Evolutionary conservation across 2,888 invertebrate species (phyloP), one percentile per base, ranked within the genome.

Genomic region (Drosophila flavopinicola): DNA sequence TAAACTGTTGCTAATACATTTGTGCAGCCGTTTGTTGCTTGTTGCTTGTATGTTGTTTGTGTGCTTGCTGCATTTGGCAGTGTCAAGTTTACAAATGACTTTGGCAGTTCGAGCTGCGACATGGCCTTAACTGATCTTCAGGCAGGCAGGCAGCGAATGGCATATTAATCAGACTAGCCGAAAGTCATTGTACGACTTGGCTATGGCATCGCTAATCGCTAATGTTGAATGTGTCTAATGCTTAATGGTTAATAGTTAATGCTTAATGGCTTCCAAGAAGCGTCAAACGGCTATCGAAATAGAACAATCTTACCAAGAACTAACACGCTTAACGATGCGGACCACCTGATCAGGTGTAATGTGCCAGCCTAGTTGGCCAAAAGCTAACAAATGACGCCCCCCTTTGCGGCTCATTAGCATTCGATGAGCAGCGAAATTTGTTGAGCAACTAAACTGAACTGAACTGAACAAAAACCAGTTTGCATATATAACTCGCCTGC

Each of bases 1-100:
- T 80, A 83, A 87, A 83, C 87, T 83, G 85, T 74, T 64, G 87
- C 83, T 66, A 79, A 83, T 83, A 76, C 79, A 83, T 83, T 82
- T 80, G 74, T 84, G 82, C 86, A 66, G 71, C 39, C 70, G 66
- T 70, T 68, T 68, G 77, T 15, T 17, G 17, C n/a, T 37, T 37
- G 37, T 17, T 17, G 37, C 17, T 37, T n/a, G 66, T 39, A 69
- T 53, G 66, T 67, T 66, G 83, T 66, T 75, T 76, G 76, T 67
- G 53, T 44, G 17, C 25, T 68, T 69, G 72, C 71, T 68, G 72
- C 85, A 78, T 78, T 78, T 75, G 84, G 61, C 74, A 69, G 78
- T 76, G 78, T 77, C 70, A 75, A 76, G 76, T 75, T 82, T 82
- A 82, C 80, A 82, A 82, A 82, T 82, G 83, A 78, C 76, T 82